Evolutionary conservation across 2,797 vertebrate genomes (phyloP).

Genomic region (Acipenser ruthenus): DNA sequence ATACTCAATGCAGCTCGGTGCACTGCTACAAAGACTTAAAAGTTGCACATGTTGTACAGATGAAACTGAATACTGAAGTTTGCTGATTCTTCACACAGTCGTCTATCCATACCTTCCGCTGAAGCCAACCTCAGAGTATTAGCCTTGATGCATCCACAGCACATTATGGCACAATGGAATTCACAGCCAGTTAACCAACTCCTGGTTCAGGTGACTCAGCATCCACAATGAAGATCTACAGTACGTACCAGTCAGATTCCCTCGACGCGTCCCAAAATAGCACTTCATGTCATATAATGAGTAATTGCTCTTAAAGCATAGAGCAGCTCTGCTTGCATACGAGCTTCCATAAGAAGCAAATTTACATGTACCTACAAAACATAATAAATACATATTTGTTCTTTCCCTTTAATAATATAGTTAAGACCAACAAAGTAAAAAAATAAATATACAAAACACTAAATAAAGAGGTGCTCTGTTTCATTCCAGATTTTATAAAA

Average conservation of each 20-base stretch:
- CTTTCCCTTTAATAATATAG: not conserved
- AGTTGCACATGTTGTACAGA: slow-evolving; percentile 21
- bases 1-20: slow-evolving; percentile 22
- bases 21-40: slow-evolving; percentile 44
- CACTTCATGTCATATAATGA: slow-evolving; percentile 69
- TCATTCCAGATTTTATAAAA: not conserved
- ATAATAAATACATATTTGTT: not conserved
- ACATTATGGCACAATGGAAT: slow-evolving; percentile 74
- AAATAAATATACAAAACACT: not conserved
- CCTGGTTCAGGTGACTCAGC: slow-evolving; percentile 39
- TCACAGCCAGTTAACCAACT: slow-evolving; percentile 54
- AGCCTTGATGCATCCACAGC: slow-evolving; percentile 35
- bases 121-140: slow-evolving; percentile 22
- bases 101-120: slow-evolving; percentile 27
- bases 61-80: slow-evolving; percentile 48
- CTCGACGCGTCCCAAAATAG: slow-evolving; percentile 54
- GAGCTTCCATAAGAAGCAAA: slow-evolving; percentile 62
- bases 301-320: slow-evolving; percentile 64
- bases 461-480: not conserved
- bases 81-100: slow-evolving; percentile 34
- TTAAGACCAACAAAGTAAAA: not conserved
- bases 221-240: slow-evolving; percentile 39
- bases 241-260: slow-evolving; percentile 40
- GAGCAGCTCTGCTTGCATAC: slow-evolving; percentile 61
- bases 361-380: slow-evolving; percentile 59